phyloP scores from a whole-genome alignment of 1,140 invertebrate species.

The Coenobita brevimanus region DNA sequence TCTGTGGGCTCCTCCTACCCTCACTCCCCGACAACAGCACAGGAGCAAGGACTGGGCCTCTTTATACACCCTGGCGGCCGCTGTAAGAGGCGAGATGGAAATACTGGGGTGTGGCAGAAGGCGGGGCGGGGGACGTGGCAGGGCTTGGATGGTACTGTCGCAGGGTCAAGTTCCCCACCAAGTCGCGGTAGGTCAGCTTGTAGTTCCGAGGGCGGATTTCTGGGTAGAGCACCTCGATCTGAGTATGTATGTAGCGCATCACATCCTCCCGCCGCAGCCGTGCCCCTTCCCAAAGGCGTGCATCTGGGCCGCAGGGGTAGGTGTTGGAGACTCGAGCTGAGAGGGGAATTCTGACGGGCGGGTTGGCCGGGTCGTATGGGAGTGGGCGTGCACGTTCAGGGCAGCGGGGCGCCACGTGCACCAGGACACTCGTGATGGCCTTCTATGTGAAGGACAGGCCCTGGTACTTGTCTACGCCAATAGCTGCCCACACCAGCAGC shows the following conservation, averaged over 20 bases:
- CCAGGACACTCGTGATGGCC: background rate
- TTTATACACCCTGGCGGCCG: background rate
- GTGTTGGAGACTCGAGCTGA: background rate
- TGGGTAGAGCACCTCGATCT: background rate
- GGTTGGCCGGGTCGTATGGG: too few species aligned
- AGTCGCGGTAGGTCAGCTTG: background rate
- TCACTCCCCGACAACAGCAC: background rate
- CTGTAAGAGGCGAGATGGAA: background rate
- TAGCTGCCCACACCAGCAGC: too few species aligned
- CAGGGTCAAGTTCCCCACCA: constrained; percentile 13
- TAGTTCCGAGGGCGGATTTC: background rate
- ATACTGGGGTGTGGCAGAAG: background rate
- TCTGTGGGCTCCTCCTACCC: background rate
- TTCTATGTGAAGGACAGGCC: background rate
- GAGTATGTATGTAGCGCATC: background rate
- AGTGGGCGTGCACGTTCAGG: too few species aligned
- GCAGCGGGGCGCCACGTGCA: background rate
- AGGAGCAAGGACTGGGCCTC: background rate
- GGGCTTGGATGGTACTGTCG: background rate
- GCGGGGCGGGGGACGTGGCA: background rate
- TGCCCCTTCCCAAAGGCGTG: background rate
- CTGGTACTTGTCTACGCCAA: too few species aligned
- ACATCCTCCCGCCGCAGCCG: background rate
- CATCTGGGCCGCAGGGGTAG: background rate
- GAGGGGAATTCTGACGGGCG: too few species aligned